A percentile compares a stretch with the other conserved stretches of the same genome.
Evolutionary conservation across 2,797 vertebrate genomes (phyloP).

Genomic region (Rhabdophis nuchalis): DNA sequence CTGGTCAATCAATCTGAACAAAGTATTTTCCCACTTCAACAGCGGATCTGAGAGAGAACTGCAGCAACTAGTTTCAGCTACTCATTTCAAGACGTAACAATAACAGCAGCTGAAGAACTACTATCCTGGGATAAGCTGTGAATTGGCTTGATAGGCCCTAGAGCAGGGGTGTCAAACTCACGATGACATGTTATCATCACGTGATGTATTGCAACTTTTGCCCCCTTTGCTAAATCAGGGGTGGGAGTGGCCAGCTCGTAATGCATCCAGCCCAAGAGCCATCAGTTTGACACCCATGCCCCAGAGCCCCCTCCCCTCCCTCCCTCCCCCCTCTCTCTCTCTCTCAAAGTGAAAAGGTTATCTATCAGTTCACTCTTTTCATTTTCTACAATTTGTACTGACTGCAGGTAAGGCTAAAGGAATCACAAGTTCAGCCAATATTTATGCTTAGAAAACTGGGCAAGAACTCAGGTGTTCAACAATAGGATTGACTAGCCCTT

Average conservation of each 20-base stretch:
- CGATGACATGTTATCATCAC: no score
- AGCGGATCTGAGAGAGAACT: no score
- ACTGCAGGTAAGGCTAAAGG: not conserved
- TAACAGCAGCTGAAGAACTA: not conserved
- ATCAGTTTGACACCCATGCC: no score
- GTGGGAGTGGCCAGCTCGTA: no score
- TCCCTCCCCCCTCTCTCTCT: not conserved
- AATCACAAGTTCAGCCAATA: not conserved
- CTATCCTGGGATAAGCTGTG: conserved; percentile 26
- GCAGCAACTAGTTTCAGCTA: no score
- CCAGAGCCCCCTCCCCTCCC: no score
- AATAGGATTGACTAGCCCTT: not conserved
- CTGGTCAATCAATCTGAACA: no score
- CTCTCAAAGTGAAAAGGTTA: conserved; percentile 27
- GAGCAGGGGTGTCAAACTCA: not conserved
- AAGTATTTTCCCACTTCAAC: no score
- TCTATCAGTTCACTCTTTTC: conserved; percentile 16
- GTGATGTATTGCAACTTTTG: no score
- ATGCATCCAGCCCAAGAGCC: no score
- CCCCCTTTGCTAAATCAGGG: no score
- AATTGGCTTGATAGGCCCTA: not conserved
- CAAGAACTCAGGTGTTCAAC: not conserved
- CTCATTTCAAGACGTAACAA: no score
- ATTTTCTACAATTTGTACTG: not conserved
- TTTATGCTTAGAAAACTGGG: not conserved